Conservation (phyloP, 2,888 invertebrate genomes). For the Cryptops parisi region DNA sequence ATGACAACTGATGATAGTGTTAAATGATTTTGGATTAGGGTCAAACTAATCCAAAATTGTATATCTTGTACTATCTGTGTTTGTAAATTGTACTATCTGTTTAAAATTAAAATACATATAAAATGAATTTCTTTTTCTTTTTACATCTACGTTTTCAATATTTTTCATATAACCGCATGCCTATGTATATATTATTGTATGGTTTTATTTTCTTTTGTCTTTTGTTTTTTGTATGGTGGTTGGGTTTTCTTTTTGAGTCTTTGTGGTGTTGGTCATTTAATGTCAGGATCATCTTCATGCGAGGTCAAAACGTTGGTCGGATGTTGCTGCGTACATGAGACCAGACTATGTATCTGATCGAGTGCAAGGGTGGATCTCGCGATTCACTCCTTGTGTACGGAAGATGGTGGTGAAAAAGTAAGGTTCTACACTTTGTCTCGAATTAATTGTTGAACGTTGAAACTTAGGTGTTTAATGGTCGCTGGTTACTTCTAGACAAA, state of each 20-base stretch:
- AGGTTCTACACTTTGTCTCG: too few relatives aligned
- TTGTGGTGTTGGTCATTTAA: neutral
- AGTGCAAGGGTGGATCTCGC: constrained; percentile 11
- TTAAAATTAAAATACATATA: too few relatives aligned
- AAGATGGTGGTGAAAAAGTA: too few relatives aligned
- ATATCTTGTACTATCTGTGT: too few relatives aligned
- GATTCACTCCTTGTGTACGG: constrained; percentile 12
- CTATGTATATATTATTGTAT: neutral
- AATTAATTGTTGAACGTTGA: too few relatives aligned
- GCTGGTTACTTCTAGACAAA: too few relatives aligned
- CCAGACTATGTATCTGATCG: constrained; percentile 7
- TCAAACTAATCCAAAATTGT: too few relatives aligned
- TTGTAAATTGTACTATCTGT: too few relatives aligned
- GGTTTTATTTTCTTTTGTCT: neutral
- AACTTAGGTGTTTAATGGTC: too few relatives aligned
- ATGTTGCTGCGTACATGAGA: neutral
- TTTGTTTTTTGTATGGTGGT: neutral
- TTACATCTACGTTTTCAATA: neutral
- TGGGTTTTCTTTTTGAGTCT: neutral
- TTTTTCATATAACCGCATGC: neutral
- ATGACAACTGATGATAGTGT: too few relatives aligned
- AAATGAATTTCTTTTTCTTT: neutral
- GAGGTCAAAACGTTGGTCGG: neutral
- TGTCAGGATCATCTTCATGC: neutral
- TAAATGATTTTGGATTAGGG: too few relatives aligned